These are phyloP conservation scores for Tragelaphus strepsiceros DNA, from an alignment of 2,113 vertebrate genomes.

Conservation along the genomic window DNA sequence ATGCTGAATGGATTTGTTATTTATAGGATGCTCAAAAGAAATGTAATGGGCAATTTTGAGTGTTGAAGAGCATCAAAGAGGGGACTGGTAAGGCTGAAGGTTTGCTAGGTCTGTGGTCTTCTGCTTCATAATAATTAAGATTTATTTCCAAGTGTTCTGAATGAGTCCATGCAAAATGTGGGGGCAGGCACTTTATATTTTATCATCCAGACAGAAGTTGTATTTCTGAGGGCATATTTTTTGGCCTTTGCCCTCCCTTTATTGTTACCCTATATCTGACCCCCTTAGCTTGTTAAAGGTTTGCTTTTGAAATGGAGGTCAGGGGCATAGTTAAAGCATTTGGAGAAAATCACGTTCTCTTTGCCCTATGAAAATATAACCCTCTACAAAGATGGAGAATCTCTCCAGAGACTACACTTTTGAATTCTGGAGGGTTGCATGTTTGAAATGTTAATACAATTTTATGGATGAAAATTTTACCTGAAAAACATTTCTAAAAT, in stretches of 20 bases:
- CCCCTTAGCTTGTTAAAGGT: not conserved
- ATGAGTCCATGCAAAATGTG: slow-evolving; percentile 60
- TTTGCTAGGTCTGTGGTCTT: slow-evolving; percentile 69
- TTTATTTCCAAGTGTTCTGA: slow-evolving; percentile 68
- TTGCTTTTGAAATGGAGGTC: slow-evolving; percentile 40
- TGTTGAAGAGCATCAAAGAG: slow-evolving; percentile 69
- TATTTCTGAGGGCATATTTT: not conserved
- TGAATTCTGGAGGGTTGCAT: slow-evolving; percentile 40
- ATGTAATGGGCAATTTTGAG: slow-evolving; percentile 74
- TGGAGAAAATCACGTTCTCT: slow-evolving; percentile 31
- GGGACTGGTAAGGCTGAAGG: slow-evolving; percentile 22
- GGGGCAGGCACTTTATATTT: slow-evolving; percentile 44
- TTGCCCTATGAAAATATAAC: slow-evolving; percentile 42
- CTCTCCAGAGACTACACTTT: slow-evolving; percentile 18
- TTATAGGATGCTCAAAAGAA: slow-evolving; percentile 72
- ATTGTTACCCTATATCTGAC: not conserved
- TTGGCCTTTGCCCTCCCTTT: not conserved
- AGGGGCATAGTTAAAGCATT: slow-evolving; percentile 7
- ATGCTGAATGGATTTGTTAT: slow-evolving; percentile 70
- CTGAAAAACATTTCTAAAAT: slow-evolving; percentile 64
- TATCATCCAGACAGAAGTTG: slow-evolving; percentile 29
- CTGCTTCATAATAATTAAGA: slow-evolving; percentile 68
- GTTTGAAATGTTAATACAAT: slow-evolving; percentile 69
- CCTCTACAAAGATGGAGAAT: not conserved
- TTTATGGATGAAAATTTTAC: slow-evolving; percentile 65